These are phyloP conservation scores for Mystacornis crossleyi DNA, from an alignment of 2,113 vertebrate species.

Conservation along the genomic window DNA sequence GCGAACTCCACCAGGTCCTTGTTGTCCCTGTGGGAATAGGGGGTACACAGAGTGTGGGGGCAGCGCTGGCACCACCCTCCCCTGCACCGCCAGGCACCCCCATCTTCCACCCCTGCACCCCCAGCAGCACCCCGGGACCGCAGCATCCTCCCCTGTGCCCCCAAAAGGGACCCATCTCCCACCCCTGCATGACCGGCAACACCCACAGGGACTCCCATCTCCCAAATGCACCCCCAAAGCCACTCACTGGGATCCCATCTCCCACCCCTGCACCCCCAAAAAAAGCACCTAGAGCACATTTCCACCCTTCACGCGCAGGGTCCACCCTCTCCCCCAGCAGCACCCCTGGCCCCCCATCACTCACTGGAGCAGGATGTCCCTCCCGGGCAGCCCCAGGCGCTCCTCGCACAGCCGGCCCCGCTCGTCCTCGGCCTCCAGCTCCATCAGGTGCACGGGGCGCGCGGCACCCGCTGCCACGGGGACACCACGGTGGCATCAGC, in stretches of 20 bases:
- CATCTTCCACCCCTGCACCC: background rate
- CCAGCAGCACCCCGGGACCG: background rate
- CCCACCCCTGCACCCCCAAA: background rate
- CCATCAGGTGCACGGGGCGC: no score
- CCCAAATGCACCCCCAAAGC: background rate
- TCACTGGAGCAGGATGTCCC: no score
- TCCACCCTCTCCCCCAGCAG: no score
- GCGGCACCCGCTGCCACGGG: no score
- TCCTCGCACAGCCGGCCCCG: no score
- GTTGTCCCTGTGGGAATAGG: conserved; percentile 81
- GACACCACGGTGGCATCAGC: no score
- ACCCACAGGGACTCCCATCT: background rate
- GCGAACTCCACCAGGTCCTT: conserved; percentile 93
- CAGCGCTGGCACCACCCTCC: background rate
- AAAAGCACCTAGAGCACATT: no score
- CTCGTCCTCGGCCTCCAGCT: no score
- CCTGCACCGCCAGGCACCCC: background rate
- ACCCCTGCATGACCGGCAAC: no score
- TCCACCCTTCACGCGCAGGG: no score
- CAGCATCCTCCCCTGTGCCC: background rate
- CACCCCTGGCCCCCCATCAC: no score
- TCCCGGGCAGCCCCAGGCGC: no score
- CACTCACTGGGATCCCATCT: background rate
- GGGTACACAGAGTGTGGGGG: fast-evolving
- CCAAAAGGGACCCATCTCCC: background rate